Percentiles rank a stretch among this genome's conserved stretches.
These are phyloP conservation scores for Solea senegalensis DNA, from an alignment of 2,113 vertebrate genomes.

Conservation along the genomic window DNA sequence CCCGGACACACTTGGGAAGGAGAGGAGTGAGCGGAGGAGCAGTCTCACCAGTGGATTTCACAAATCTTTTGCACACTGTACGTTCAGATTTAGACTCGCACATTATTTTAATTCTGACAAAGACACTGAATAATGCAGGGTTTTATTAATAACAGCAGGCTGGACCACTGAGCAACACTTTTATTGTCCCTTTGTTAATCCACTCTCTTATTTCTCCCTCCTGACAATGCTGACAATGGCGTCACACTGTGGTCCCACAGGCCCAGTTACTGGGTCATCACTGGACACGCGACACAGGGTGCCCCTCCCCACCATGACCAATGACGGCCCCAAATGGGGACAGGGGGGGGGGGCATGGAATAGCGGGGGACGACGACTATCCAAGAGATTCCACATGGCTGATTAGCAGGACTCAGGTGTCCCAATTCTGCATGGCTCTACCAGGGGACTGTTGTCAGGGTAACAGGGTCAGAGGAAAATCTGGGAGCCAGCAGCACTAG, in stretches of 20 bases:
- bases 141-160: slow-evolving; percentile 25
- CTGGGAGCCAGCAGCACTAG: slow-evolving; percentile 31
- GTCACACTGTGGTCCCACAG: slow-evolving; percentile 30
- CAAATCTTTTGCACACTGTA: too few species aligned
- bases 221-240: slow-evolving; percentile 44
- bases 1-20: too few species aligned
- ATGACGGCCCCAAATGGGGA: slow-evolving; percentile 58
- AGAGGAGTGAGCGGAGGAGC: too few species aligned
- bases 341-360: slow-evolving; percentile 22
- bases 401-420: slow-evolving; percentile 78
- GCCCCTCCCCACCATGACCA: slow-evolving; percentile 34
- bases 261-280: slow-evolving; percentile 65
- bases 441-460: slow-evolving; percentile 70
- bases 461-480: slow-evolving; percentile 71
- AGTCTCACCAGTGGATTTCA: too few species aligned
- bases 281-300: slow-evolving; percentile 40
- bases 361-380: slow-evolving; percentile 45
- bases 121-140: background rate
- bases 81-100: background rate
- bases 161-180: slow-evolving; percentile 15
- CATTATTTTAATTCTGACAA: background rate
- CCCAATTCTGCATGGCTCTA: slow-evolving; percentile 44
- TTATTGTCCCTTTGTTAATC: slow-evolving; percentile 11
- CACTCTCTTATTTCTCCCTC: slow-evolving; percentile 46
- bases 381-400: slow-evolving; percentile 57